Percentiles rank a stretch among this genome's conserved stretches.
Evolutionary conservation across 2,888 invertebrate species (phyloP).

Genomic region (Epiblema foenella): DNA sequence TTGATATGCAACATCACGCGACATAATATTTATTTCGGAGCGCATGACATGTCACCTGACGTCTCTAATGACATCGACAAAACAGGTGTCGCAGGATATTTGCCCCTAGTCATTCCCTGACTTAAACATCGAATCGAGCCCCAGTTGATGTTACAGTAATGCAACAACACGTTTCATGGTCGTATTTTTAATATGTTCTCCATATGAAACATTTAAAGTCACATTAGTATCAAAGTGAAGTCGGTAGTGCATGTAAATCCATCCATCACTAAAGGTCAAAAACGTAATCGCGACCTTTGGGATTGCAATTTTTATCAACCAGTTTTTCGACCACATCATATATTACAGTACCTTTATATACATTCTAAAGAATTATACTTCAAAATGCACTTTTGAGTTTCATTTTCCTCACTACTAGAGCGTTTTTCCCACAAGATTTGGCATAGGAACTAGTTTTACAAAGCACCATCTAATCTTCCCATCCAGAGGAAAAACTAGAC

Average conservation of each 20-base stretch:
- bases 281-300: slow-evolving; percentile 42
- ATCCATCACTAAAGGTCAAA: slow-evolving; percentile 43
- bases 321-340: slow-evolving; percentile 23
- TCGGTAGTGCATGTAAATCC: slow-evolving; percentile 29
- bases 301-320: slow-evolving; percentile 40
- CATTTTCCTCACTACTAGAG: too few relatives aligned
- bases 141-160: background rate
- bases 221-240: slow-evolving; percentile 39
- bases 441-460: too few relatives aligned
- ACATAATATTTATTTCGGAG: too few relatives aligned
- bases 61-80: background rate
- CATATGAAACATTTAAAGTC: slow-evolving; percentile 29
- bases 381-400: too few relatives aligned
- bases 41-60: background rate
- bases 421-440: too few relatives aligned
- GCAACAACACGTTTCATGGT: background rate
- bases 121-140: background rate
- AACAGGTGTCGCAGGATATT: background rate
- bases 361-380: slow-evolving; percentile 13
- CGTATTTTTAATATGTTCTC: background rate
- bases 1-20: background rate
- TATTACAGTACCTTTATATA: slow-evolving; percentile 20
- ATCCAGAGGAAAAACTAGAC: too few relatives aligned
- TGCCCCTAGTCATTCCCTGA: background rate
- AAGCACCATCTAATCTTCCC: too few relatives aligned